Evolutionary conservation across 2,113 vertebrate species (phyloP).

Genomic region (Syngnathus floridae): DNA sequence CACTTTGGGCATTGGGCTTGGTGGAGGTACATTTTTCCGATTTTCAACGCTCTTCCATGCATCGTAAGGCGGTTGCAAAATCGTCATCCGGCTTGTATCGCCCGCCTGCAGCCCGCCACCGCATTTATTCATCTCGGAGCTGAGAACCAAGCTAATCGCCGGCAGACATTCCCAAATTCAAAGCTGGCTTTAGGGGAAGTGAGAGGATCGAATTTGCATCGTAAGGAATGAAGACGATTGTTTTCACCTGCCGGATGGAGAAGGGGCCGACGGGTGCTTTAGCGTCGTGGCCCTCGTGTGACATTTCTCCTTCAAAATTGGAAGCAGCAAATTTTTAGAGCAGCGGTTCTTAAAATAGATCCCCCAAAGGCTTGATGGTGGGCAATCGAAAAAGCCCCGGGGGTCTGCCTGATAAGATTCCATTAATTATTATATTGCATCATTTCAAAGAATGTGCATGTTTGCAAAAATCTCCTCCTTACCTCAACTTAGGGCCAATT

Average conservation of each 20-base stretch:
- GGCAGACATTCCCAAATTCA: conserved; percentile 44
- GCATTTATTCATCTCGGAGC: conserved; percentile 47
- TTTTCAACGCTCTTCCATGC: background rate
- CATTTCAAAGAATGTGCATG: too few relatives aligned
- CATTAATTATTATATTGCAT: too few relatives aligned
- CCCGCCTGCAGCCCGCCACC: conserved; percentile 6
- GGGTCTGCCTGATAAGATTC: too few relatives aligned
- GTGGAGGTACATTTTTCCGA: background rate
- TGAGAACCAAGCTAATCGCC: conserved; percentile 44
- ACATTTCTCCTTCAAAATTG: conserved; percentile 27
- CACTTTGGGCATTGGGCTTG: background rate
- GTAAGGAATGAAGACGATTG: conserved; percentile 47
- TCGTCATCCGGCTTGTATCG: background rate
- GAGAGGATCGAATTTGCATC: conserved; percentile 53
- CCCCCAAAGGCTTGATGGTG: too few relatives aligned
- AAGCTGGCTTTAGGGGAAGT: conserved; percentile 29
- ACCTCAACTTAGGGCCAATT: too few relatives aligned
- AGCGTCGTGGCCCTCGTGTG: background rate
- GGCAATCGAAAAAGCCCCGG: too few relatives aligned
- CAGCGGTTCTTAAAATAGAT: conserved; percentile 9
- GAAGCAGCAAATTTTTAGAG: conserved; percentile 3
- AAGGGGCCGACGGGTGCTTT: conserved; percentile 22
- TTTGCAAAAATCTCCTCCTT: too few relatives aligned
- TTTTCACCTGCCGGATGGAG: conserved; percentile 46
- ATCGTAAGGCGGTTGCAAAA: background rate